Evolutionary conservation across 30 jellyfish, hydroid and myxozoan genomes (phyloP).

Genomic region (Hydra vulgaris): DNA sequence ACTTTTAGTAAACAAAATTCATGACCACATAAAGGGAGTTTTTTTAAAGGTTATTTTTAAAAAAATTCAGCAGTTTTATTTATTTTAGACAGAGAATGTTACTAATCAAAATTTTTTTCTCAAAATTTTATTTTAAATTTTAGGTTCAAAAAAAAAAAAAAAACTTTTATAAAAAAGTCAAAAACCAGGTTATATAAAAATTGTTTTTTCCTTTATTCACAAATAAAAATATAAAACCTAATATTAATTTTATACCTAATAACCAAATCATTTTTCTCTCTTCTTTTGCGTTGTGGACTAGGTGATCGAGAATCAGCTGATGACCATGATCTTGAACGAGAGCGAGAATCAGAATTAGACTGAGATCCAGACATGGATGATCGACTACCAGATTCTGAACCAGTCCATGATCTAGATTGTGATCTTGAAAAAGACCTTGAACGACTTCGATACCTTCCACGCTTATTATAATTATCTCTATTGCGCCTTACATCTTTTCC

Average conservation of each 20-base stretch:
- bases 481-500: slow-evolving; percentile 1
- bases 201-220: neutral
- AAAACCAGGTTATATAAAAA: no score
- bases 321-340: slow-evolving; percentile 33
- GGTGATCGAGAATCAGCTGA: slow-evolving; percentile 33
- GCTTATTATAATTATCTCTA: slow-evolving; percentile 1
- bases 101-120: no score
- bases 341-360: slow-evolving; percentile 18
- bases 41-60: no score
- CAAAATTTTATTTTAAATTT: no score
- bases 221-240: no score
- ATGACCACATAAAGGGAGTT: no score
- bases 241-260: neutral
- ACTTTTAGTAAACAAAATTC: no score
- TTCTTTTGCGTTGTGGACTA: slow-evolving; percentile 16
- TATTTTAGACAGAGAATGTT: no score
- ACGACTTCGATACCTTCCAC: slow-evolving; percentile 24
- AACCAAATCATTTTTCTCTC: neutral
- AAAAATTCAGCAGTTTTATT: no score
- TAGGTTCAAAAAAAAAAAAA: no score
- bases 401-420: slow-evolving; percentile 25
- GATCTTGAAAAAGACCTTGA: slow-evolving; percentile 29
- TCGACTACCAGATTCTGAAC: slow-evolving; percentile 32
- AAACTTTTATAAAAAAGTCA: no score
- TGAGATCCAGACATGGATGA: slow-evolving; percentile 24